Evolutionary conservation across 1,140 invertebrate species (phyloP).

Genomic region (Drosophila arawakana): DNA sequence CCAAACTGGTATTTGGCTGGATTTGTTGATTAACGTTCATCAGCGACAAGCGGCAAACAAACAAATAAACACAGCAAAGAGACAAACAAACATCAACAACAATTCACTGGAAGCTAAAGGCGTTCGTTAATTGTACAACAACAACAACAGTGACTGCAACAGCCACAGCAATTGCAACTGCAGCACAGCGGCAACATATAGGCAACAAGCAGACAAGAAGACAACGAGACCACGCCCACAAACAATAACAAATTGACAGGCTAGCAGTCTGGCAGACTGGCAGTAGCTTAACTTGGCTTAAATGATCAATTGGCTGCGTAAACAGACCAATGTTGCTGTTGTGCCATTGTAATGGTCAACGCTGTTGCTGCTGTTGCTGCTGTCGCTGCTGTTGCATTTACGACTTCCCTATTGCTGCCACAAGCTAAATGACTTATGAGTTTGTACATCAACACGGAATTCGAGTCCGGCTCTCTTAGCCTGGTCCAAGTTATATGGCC

Average conservation of each 20-base stretch:
- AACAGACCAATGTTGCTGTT: constrained; percentile 55
- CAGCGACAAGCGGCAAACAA: constrained; percentile 56
- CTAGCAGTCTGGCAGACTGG: constrained; percentile 33
- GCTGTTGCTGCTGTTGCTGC: constrained; percentile 12
- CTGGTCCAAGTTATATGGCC: constrained; percentile 12
- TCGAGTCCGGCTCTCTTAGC: constrained; percentile 47
- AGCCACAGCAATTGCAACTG: constrained; percentile 37
- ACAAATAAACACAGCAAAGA: constrained; percentile 25
- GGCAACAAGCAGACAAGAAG: too few species aligned
- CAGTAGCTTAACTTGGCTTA: constrained; percentile 66
- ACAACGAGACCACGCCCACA: constrained; percentile 66
- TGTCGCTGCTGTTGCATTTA: constrained; percentile 68
- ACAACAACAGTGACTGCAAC: constrained; percentile 35
- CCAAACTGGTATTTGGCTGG: not conserved
- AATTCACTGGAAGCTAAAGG: constrained; percentile 34
- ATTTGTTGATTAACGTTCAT: constrained; percentile 62
- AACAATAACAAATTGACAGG: constrained; percentile 73
- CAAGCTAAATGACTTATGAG: constrained; percentile 74
- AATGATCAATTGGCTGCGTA: constrained; percentile 78
- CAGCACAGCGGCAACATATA: constrained; percentile 30
- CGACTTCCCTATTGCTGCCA: constrained; percentile 72
- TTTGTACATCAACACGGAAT: constrained; percentile 78
- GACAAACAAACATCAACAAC: constrained; percentile 40
- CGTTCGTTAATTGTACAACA: constrained; percentile 69
- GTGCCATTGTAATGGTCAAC: constrained; percentile 16